Evolutionary conservation across 1,140 invertebrate species (phyloP), one percentile per base, ranked within the genome.

Genomic region (Heliconius congener): DNA sequence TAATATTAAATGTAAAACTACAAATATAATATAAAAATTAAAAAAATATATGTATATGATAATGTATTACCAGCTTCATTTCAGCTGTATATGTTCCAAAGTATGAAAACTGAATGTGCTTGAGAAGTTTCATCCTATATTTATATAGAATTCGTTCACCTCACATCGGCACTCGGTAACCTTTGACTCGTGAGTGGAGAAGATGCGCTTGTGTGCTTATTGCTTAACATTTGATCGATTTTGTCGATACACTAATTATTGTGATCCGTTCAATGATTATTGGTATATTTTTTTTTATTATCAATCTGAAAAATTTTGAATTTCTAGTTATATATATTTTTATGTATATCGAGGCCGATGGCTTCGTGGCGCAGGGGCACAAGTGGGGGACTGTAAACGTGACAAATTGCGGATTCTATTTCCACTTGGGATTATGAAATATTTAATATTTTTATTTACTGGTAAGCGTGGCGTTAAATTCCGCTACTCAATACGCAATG

Each of bases 81-180:
- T 87, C 77, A 84, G 90, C 87, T 92, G 90, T 89, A 87, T 75
- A 81, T 81, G 81, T 78, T 75, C 39, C 83, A 84, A 84, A 84
- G 85, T 87, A 87, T 88, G 86, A 81, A 79, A 76, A 84, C 76
- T 76, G 89, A 93, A 87, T 93, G 91, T 92, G 82, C 83, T 60
- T 80, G 74, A 78, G 71, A 80, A 73, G 77, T 81, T 77, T 73
- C 82, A 88, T 86, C 88, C 90, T 89, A 92, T 94, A 94, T 94
- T 93, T 94, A 93, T 94, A 94, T 91, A 87, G 84, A 90, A 93
- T 92, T 93, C 91, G 90, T 90, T 94, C 92, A 87, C 90, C 84
- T 83, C 79, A 81, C 86, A 89, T 88, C 88, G 88, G 60, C 52
- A 76, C 74, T 42, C 84, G 76, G 83, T 93, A 92, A 94, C 91